phyloP scores from a whole-genome alignment of 2,797 vertebrate species.

The Malurus leucopterus region DNA sequence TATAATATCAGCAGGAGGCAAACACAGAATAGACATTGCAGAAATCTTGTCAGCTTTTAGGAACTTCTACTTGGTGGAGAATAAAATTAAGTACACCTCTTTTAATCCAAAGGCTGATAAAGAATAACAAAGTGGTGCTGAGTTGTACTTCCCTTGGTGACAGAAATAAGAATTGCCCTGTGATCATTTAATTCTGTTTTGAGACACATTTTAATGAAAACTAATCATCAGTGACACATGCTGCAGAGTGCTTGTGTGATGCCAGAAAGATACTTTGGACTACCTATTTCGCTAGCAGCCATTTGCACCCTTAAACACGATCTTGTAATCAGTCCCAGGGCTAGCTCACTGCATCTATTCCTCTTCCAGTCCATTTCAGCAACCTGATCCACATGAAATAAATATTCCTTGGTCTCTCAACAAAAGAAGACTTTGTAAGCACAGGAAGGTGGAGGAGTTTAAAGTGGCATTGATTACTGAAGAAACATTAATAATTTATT shows the following conservation, averaged over 20 bases:
- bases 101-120: background rate
- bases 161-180: background rate
- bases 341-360: background rate
- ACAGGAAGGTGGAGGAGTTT: constrained; percentile 14
- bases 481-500: constrained; percentile 14
- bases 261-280: background rate
- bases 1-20: background rate
- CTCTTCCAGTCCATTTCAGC: background rate
- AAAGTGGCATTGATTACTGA: constrained; percentile 34
- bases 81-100: background rate
- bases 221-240: background rate
- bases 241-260: background rate
- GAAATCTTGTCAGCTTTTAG: background rate
- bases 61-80: background rate
- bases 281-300: background rate
- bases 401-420: constrained; percentile 44
- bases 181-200: background rate
- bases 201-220: background rate
- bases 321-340: background rate
- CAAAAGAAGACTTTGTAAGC: constrained; percentile 31
- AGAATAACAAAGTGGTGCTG: background rate
- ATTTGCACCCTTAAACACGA: background rate
- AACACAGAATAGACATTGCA: background rate
- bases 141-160: background rate
- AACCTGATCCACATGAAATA: background rate